Base-by-base conservation (phyloP, 2,888 invertebrate species). In the Aphidoletes aphidimyza region DNA sequence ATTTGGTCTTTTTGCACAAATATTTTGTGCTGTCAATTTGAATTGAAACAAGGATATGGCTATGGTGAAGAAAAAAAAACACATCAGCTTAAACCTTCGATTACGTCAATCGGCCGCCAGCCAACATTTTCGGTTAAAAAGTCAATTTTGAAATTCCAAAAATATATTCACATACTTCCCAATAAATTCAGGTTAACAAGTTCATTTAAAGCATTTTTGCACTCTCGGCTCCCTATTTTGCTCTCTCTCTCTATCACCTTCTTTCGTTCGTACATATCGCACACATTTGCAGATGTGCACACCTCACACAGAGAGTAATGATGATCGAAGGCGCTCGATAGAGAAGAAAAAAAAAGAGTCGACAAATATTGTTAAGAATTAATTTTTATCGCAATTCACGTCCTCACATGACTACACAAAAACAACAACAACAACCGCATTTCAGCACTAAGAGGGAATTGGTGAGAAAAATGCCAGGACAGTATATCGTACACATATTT, bases 341-440 rank as follows among this genome's bases (percentile, higher is more conserved):
- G 17, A 19, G 17, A 34, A 17, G 34, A 30, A 30, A 17, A n/a
- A 69, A 69, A 34, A 14, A 30, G 30, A 30, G 34, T n/a, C 17
- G 11, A 69, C n/a, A 30, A 69, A 69, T 69, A 30, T 69, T 69
- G 69, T 69, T 11, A 69, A 69, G 30, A 69, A 69, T 69, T 69
- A 69, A 69, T 69, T 69, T 69, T 69, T 34, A 69, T 30, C 26
- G 5, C 17, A 5, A n/a, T 30, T 69, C 69, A n/a, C 69, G 54
- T 54, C 54, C 11, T 0, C 14, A 30, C 69, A 69, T 69, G 34
- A 69, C 69, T 30, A 47, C n/a, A 47, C 11, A 39, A 5, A 8
- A 54, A 69, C 69, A 69, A 14, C 69, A 30, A 69, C 69, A 69
- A n/a, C n/a, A n/a, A n/a, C n/a, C n/a, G n/a, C 69, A 2, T 30